phyloP scores from a whole-genome alignment of 2,888 invertebrate species.

The Hyalella azteca region DNA sequence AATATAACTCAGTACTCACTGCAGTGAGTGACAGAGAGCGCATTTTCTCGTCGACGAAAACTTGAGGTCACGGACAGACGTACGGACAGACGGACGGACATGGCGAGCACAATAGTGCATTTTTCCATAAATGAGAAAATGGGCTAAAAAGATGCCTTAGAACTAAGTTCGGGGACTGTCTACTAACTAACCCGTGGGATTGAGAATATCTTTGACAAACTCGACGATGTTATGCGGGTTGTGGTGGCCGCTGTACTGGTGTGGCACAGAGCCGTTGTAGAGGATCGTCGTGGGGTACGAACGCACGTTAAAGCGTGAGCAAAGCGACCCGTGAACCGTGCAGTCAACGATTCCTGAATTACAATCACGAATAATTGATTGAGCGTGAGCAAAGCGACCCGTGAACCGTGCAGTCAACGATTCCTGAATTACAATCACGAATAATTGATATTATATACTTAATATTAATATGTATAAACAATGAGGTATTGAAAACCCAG shows the following conservation, averaged over 20 bases:
- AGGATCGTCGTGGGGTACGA: slow-evolving; percentile 76
- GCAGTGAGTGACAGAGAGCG: too few species aligned
- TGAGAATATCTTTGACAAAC: slow-evolving; percentile 70
- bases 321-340: slow-evolving; percentile 69
- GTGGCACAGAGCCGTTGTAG: slow-evolving; percentile 69
- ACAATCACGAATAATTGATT: slow-evolving; percentile 71
- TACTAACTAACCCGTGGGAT: slow-evolving; percentile 68
- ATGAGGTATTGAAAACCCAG: too few species aligned
- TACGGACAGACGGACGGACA: too few species aligned
- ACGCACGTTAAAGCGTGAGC: slow-evolving; percentile 69
- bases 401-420: slow-evolving; percentile 73
- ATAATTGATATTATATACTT: too few species aligned
- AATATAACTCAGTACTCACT: too few species aligned
- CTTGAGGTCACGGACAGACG: too few species aligned
- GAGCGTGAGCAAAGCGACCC: slow-evolving; percentile 68
- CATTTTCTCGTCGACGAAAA: too few species aligned
- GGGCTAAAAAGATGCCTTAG: not conserved
- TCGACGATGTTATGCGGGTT: slow-evolving; percentile 70
- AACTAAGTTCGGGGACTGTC: slow-evolving; percentile 50
- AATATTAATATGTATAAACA: too few species aligned
- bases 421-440: slow-evolving; percentile 66
- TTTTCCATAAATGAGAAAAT: too few species aligned
- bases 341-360: slow-evolving; percentile 69
- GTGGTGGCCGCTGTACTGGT: slow-evolving; percentile 70
- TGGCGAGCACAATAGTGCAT: too few species aligned